A percentile compares a stretch with the other conserved stretches of the same genome.
These are phyloP conservation scores for Rugalucina vietnamica DNA, from an alignment of 2,888 invertebrate species.

Conservation along the genomic window DNA sequence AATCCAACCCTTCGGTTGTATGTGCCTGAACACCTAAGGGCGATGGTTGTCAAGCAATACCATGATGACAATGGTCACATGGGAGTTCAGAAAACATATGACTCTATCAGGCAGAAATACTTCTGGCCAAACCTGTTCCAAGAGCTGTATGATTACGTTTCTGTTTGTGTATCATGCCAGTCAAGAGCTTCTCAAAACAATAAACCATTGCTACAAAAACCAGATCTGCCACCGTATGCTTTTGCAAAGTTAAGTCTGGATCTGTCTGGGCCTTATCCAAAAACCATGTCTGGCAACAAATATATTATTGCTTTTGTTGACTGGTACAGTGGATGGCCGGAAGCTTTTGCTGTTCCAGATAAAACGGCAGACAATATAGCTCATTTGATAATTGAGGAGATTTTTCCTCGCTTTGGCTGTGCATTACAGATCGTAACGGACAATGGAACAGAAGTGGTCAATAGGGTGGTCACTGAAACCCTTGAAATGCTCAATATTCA, in stretches of 20 bases:
- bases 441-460: conserved; percentile 37
- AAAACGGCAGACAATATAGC: conserved; percentile 36
- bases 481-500: conserved; percentile 34
- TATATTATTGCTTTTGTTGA: conserved; percentile 13
- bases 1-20: conserved; percentile 11
- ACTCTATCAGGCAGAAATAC: conserved; percentile 17
- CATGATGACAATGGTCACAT: neutral
- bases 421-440: conserved; percentile 27
- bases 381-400: conserved; percentile 34
- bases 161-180: conserved; percentile 19
- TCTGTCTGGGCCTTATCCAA: conserved; percentile 40
- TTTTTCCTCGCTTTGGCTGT: conserved; percentile 31
- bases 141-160: conserved; percentile 15
- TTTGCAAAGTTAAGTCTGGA: conserved; percentile 26
- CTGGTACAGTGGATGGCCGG: conserved; percentile 20
- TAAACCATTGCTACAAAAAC: conserved; percentile 19
- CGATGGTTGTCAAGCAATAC: neutral
- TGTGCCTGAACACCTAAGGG: neutral
- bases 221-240: conserved; percentile 19
- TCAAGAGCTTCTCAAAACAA: neutral
- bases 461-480: conserved; percentile 24
- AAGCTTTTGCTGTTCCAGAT: conserved; percentile 37
- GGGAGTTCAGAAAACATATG: conserved; percentile 11
- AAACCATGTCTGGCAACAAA: conserved; percentile 28
- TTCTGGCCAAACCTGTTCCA: conserved; percentile 27